Base-by-base conservation (phyloP, 1,140 invertebrate species). In the Centruroides vittatus region DNA sequence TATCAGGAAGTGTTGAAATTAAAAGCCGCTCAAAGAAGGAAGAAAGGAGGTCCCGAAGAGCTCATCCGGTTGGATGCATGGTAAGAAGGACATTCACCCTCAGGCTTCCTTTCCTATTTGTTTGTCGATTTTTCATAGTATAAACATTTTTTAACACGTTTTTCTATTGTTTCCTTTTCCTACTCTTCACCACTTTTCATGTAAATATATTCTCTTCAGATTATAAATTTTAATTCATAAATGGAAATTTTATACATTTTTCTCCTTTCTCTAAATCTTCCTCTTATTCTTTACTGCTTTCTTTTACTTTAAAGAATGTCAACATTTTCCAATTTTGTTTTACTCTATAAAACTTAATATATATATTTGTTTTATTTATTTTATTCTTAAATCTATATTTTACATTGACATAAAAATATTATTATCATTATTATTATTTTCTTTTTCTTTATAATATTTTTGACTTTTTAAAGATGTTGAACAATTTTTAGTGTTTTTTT, bases 1-100 rank as follows among this genome's bases (percentile, higher is more conserved):
- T 93, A 93, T 76, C 86, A 88, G 64, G 83, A 90, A 78, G 89
- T 88, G 63, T 78, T 93, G 54, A 81, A 83, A 74, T 75, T 91
- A 66, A 92, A 92, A 77, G 88, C 89, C 57, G 86, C 89, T 76
- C 81, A 80, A 71, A 88, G 87, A 73, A 85, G 81, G 69, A 93
- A 92, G 80, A 92, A 89, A 77, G 63, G 65, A 47, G 67, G 67
- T 61, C 88, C 89, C 55, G 89, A 92, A 74, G 89, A 93, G 78
- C 81, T 93, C 67, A 86, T 93, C 75, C 91, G 90, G 77, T 78
- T 93, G 74, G 90, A 93, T 77, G 86, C 89, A 73, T 93, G 90
- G 89, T 90, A 79, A 88, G 86, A 67, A 69, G 64, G 66, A 62
- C 67, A 60, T 70, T 70, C 70, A 69, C 72, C 71, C 70, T 70